Base-by-base conservation (phyloP, 2,888 invertebrate genomes). In the Alentia gelatinosa region DNA sequence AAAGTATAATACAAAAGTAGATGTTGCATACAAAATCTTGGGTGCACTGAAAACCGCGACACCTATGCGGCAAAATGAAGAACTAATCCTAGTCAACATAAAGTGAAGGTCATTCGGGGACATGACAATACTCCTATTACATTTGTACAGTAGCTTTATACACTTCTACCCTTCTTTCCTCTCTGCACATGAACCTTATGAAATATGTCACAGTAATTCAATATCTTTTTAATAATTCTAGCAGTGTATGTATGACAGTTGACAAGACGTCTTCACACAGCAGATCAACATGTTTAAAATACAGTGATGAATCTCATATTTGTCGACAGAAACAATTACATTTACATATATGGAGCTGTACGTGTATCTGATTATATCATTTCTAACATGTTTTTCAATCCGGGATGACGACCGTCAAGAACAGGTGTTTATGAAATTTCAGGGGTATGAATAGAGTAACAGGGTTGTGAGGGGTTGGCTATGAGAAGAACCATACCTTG, bases 11-110 rank as follows among this genome's bases (percentile, higher is more conserved):
- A 79, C 79, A 79, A 79, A 79, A 37, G 39, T 68, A 26, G 74
- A 37, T 35, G 39, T 37, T 19, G 79, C 35, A 79, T 79, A 37
- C 79, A 79, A 79, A 79, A 79, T 15, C 12, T 79, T 35, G 79
- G 79, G 79, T 79, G 79, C 79, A 79, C 35, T 79, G 79, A 79
- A 79, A 79, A 79, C 35, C 74, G 79, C 39, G 37, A 35, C 79
- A 35, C 35, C 39, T 35, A 35, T 19, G 79, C n/a, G 79, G 79
- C 79, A 79, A 79, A 15, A 79, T 79, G 15, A 79, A 35, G 9
- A 79, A 39, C 39, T 79, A 79, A 79, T 23, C 35, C 39, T 79
- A 79, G 79, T n/a, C 79, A 79, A 79, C 79, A 79, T 39, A 79
- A 35, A 39, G 39, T 79, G 39, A 79, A 79, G 5, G 79, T 37